Conservation (phyloP, 2,888 invertebrate genomes). For the Papilio gigon region DNA sequence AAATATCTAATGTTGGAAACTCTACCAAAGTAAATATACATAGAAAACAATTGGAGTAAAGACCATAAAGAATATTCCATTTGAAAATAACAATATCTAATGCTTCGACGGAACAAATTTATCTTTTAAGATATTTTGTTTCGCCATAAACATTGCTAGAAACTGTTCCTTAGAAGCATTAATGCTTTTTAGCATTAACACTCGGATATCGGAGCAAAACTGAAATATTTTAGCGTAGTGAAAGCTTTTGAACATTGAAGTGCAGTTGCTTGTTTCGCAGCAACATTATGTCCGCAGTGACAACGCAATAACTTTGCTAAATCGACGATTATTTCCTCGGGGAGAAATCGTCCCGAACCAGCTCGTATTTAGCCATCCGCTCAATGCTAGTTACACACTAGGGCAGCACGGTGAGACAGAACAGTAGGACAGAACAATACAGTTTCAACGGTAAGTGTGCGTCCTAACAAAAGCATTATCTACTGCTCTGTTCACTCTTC, state of each 20-base stretch:
- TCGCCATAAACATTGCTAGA: conserved; percentile 34
- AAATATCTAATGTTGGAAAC: not conserved
- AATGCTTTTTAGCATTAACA: conserved; percentile 37
- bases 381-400: conserved; percentile 1
- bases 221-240: conserved; percentile 34
- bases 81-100: conserved; percentile 27
- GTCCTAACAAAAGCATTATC: not conserved
- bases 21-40: not conserved
- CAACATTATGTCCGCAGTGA: conserved; percentile 29
- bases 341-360: conserved; percentile 34
- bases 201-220: conserved; percentile 32
- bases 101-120: conserved; percentile 14
- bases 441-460: not conserved
- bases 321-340: conserved; percentile 36
- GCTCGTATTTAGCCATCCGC: conserved; percentile 32
- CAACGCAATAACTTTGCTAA: conserved; percentile 36
- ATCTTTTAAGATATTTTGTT: conserved; percentile 33
- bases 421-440: not conserved
- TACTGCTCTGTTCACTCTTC: not conserved
- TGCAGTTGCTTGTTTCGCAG: conserved; percentile 40
- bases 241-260: conserved; percentile 37
- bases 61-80: conserved; percentile 27
- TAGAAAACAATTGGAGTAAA: conserved; percentile 4
- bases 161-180: conserved; percentile 32
- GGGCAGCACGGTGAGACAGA: not conserved